Evolutionary conservation across 2,113 vertebrate genomes (phyloP).

Genomic region (Serinus canaria): DNA sequence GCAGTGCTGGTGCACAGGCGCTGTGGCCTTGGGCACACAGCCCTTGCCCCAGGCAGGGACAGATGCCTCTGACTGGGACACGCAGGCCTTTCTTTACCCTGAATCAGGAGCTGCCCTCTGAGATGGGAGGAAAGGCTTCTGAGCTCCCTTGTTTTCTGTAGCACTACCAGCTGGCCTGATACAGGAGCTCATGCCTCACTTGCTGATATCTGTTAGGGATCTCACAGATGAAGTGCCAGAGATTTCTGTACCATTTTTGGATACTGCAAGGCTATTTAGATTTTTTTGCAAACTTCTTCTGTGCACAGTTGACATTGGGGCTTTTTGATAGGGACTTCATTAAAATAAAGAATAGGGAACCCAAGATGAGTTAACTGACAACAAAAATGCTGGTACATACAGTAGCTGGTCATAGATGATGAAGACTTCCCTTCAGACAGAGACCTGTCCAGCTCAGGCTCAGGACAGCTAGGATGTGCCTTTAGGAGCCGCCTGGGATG

Average conservation of each 20-base stretch:
- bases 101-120: not conserved
- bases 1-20: not conserved
- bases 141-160: not conserved
- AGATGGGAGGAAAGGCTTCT: not conserved
- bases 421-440: not conserved
- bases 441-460: not conserved
- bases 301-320: not conserved
- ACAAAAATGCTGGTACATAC: not conserved
- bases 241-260: not conserved
- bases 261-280: not conserved
- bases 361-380: not conserved
- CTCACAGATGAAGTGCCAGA: not conserved
- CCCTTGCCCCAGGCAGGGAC: rapidly evolving
- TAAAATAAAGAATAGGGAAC: not conserved
- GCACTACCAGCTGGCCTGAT: not conserved
- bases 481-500: not conserved
- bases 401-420: not conserved
- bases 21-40: not conserved
- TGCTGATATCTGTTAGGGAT: not conserved
- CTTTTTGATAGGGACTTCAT: not conserved
- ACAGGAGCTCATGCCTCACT: not conserved
- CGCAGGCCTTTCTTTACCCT: not conserved
- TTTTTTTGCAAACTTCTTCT: not conserved
- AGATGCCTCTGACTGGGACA: not conserved
- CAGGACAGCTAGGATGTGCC: not conserved